Evolutionary conservation across 2,888 invertebrate species (phyloP).

Genomic region (Rhimphoctona megacephalus): DNA sequence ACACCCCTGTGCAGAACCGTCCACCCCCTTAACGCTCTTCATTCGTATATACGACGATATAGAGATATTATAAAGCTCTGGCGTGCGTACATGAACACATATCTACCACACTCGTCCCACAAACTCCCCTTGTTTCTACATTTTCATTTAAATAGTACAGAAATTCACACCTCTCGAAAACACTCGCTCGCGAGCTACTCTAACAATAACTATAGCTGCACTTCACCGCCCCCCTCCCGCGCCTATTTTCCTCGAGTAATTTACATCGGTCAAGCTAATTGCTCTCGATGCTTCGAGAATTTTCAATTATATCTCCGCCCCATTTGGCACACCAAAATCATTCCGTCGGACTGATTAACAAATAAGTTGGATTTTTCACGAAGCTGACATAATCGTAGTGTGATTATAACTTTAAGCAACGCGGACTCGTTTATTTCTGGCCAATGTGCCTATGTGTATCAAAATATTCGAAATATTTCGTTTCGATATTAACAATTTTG

Average conservation of each 20-base stretch:
- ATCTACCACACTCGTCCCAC: slow-evolving; percentile 14
- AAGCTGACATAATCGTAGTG: background rate
- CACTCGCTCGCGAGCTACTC: background rate
- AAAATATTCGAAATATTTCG: slow-evolving; percentile 3
- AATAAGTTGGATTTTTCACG: background rate
- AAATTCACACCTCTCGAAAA: slow-evolving; percentile 65
- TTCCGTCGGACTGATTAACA: background rate
- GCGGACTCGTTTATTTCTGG: background rate
- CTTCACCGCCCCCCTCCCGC: background rate
- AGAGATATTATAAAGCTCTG: slow-evolving; percentile 50
- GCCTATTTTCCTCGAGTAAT: background rate
- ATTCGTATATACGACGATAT: slow-evolving; percentile 33
- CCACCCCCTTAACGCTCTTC: slow-evolving; percentile 6
- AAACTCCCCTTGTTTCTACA: slow-evolving; percentile 59
- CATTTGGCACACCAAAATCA: background rate
- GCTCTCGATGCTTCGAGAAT: background rate
- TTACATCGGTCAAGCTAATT: slow-evolving; percentile 4
- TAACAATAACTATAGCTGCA: background rate
- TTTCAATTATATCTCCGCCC: background rate
- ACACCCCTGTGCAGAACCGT: slow-evolving; percentile 7
- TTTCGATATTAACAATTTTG: slow-evolving; percentile 3
- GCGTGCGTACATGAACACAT: slow-evolving; percentile 13
- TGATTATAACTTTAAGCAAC: background rate
- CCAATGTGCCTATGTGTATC: background rate
- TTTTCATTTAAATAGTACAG: slow-evolving; percentile 63